Base-by-base conservation (phyloP, 2,888 invertebrate genomes). In the Ophion costatus region DNA sequence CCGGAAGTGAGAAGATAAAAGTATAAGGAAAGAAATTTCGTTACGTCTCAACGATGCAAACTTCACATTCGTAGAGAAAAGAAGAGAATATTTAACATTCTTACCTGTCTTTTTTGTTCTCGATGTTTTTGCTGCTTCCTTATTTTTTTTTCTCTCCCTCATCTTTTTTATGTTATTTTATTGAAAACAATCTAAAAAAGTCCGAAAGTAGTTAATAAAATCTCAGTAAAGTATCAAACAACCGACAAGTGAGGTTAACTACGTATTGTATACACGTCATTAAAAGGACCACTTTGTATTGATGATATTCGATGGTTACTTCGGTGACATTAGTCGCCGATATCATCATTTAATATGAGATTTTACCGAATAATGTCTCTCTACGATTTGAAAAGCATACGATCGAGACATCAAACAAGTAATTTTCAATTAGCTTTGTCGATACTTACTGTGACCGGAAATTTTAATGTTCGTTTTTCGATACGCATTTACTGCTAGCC, bases 251-350 rank as follows among this genome's bases (percentile, higher is more conserved):
- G n/a, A 33, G 70, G 29, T 70, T 57, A 70, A 57, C 29, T 33
- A 70, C 29, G 67, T 67, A 22, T 67, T 67, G 20, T 20, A 20
- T 11, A 67, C 4, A 67, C 9, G 67, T 67, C 11, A 67, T 22
- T 17, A 67, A 67, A 42, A 67, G 11, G 22, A 67, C 67, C 6
- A 22, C 45, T 45, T 45, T 6, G 45, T 67, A 67, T 22, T 14
- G 22, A 67, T 29, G 70, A 70, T 33, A 61, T 73, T 59, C 42
- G n/a, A 73, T 73, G 73, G 61, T 73, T 42, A 42, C 61, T 61
- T 73, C 73, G 73, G 59, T 73, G 73, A 73, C 61, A 73, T 20
- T 61, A 38, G 73, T 61, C 24, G n/a, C 61, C 73, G 17, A 42
- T 59, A 61, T 73, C 4, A 73, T 61, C n/a, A 73, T 57, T 57